Evolutionary conservation across 2,113 vertebrate genomes (phyloP).

Genomic region (Amphilophus citrinellus): DNA sequence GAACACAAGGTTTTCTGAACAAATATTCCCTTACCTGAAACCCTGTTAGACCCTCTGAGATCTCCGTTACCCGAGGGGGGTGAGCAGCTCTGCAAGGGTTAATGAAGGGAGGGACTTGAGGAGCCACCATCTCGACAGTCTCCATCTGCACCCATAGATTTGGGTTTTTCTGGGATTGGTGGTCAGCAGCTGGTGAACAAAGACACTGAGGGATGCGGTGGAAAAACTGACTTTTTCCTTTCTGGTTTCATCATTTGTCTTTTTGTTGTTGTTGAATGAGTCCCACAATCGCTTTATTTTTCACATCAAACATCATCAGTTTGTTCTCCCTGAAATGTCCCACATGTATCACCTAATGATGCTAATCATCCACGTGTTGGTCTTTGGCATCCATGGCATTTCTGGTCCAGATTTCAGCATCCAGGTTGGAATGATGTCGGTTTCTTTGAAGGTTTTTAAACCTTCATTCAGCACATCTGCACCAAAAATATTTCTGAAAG

Average conservation of each 20-base stretch:
- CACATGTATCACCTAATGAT: too few relatives aligned
- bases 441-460: neutral
- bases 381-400: neutral
- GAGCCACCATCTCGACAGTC: neutral
- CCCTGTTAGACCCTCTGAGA: conserved; percentile 16
- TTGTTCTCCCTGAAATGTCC: neutral
- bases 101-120: conserved; percentile 45
- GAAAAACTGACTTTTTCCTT: neutral
- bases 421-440: neutral
- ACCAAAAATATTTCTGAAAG: too few relatives aligned
- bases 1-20: neutral
- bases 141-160: neutral
- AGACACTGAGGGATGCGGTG: neutral
- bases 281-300: neutral
- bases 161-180: too few relatives aligned
- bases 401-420: neutral
- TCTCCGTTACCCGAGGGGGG: neutral
- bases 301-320: neutral
- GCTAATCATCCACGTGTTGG: too few relatives aligned
- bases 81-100: conserved; percentile 9
- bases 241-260: neutral
- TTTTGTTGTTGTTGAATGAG: neutral
- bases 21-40: conserved; percentile 32
- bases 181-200: neutral
- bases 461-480: neutral